Evolutionary conservation across 2,113 vertebrate species (phyloP).

Genomic region (Potamarius usumacintae): DNA sequence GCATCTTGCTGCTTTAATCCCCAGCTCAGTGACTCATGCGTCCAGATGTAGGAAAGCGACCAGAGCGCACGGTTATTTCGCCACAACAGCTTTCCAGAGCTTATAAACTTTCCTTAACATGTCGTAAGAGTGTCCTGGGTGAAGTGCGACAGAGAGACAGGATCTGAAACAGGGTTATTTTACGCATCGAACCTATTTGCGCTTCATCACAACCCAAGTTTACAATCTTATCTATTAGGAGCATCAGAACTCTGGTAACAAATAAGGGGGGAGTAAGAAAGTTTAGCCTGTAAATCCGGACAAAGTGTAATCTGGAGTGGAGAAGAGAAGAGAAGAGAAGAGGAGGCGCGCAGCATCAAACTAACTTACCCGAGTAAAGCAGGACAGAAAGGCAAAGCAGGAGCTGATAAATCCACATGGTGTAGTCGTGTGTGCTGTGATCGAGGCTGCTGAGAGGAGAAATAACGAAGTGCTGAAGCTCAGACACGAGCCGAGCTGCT

Average conservation of each 20-base stretch:
- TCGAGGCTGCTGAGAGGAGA: neutral
- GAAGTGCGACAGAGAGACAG: neutral
- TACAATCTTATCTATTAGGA: neutral
- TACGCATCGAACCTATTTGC: neutral
- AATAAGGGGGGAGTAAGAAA: no score
- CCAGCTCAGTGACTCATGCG: slow-evolving; percentile 43
- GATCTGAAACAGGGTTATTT: neutral
- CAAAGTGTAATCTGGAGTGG: neutral
- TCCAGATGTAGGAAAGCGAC: slow-evolving; percentile 44
- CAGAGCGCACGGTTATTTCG: slow-evolving; percentile 16
- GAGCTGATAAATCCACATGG: slow-evolving; percentile 60
- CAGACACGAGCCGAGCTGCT: neutral
- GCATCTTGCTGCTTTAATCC: slow-evolving; percentile 26
- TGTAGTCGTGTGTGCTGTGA: slow-evolving; percentile 9
- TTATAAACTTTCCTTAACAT: slow-evolving; percentile 36
- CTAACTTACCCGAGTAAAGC: slow-evolving; percentile 59
- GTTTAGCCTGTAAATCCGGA: neutral
- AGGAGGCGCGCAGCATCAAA: neutral
- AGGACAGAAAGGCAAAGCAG: slow-evolving; percentile 51
- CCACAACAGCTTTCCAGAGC: slow-evolving; percentile 26
- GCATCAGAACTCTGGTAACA: neutral
- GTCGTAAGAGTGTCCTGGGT: neutral
- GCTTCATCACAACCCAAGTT: slow-evolving; percentile 1
- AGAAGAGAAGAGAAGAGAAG: neutral
- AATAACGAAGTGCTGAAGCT: neutral